Evolutionary conservation across 2,113 vertebrate genomes (phyloP).

Genomic region (Turdus rufiventris): DNA sequence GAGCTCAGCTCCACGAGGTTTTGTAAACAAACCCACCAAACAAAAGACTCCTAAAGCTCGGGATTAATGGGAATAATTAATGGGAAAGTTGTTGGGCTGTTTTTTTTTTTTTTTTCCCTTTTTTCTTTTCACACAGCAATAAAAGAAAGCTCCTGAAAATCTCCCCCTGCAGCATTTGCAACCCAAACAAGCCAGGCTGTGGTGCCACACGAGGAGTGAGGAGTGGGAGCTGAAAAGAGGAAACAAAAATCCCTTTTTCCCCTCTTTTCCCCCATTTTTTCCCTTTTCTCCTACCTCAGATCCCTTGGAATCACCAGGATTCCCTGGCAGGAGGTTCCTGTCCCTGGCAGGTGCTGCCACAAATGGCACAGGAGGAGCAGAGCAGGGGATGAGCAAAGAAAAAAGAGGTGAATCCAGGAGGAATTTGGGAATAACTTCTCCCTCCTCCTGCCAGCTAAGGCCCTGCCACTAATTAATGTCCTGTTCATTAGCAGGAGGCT

Average conservation of each 20-base stretch:
- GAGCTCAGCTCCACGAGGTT: neutral
- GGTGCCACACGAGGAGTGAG: fast-evolving
- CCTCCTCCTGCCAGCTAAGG: neutral
- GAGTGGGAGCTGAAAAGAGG: neutral
- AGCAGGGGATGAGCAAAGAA: fast-evolving
- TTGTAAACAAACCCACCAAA: neutral
- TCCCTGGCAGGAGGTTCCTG: fast-evolving
- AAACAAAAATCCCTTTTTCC: neutral
- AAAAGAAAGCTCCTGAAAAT: neutral
- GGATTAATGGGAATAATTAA: neutral
- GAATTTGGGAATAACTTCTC: neutral
- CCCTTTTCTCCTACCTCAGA: neutral
- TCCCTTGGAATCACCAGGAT: neutral
- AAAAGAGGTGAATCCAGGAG: neutral
- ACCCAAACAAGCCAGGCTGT: neutral
- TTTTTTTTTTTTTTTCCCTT: fast-evolving
- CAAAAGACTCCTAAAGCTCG: neutral
- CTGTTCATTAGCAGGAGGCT: neutral
- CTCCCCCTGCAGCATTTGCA: neutral
- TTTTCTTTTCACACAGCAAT: neutral
- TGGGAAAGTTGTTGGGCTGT: neutral
- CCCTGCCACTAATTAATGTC: neutral
- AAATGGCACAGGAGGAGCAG: fast-evolving
- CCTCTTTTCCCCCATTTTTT: neutral
- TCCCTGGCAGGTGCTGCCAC: fast-evolving